Evolutionary conservation across 2,113 vertebrate species (phyloP).

Genomic region (Stercorarius parasiticus): DNA sequence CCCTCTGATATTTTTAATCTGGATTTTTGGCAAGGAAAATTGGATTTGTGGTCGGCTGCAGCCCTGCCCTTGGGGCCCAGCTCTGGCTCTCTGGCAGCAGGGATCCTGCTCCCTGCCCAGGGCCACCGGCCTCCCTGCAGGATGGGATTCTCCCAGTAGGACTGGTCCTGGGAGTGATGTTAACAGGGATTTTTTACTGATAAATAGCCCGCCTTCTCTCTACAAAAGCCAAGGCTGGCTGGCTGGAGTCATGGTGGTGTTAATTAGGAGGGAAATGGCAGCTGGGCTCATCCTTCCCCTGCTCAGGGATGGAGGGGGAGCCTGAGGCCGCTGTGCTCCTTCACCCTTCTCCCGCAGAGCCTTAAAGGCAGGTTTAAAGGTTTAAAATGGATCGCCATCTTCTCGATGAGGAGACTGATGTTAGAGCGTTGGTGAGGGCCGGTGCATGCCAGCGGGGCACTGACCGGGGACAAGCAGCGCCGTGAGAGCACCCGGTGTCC

Average conservation of each 20-base stretch:
- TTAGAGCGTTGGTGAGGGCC: neutral
- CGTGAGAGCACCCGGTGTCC: fast-evolving
- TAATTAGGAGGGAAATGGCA: neutral
- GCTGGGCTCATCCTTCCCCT: too few relatives aligned
- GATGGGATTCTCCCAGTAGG: neutral
- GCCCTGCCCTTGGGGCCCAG: neutral
- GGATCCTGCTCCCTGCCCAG: neutral
- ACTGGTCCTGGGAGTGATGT: neutral
- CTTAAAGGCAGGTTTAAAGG: neutral
- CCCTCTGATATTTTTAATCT: neutral
- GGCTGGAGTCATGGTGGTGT: neutral
- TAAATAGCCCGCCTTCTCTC: neutral
- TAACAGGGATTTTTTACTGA: neutral
- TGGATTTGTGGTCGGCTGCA: neutral
- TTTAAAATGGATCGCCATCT: fast-evolving
- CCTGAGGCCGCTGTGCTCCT: neutral
- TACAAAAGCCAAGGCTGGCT: neutral
- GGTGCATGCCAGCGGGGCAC: neutral
- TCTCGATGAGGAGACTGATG: fast-evolving
- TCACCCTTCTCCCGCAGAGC: neutral
- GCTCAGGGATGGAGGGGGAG: neutral
- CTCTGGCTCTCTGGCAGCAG: neutral
- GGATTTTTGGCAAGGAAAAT: neutral
- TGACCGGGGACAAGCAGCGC: fast-evolving
- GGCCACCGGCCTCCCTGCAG: neutral